phyloP scores from a whole-genome alignment of 2,113 vertebrate species.

The Nothobranchius kuhntae region DNA sequence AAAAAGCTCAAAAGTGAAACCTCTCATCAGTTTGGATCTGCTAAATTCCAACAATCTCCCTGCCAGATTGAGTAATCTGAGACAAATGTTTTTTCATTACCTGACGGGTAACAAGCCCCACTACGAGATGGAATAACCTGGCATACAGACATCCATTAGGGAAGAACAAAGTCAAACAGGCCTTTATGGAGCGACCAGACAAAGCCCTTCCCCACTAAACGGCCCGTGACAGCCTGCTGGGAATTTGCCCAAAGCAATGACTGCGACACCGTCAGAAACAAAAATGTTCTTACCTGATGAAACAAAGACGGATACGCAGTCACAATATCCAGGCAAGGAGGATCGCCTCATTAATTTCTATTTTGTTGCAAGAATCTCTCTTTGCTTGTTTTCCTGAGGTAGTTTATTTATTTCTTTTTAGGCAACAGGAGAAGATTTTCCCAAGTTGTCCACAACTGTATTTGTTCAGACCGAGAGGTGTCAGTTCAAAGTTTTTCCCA shows the following conservation, averaged over 20 bases:
- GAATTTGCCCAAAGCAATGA: slow-evolving; percentile 4
- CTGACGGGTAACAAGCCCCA: not conserved
- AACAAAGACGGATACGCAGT: not conserved
- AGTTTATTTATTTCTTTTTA: not conserved
- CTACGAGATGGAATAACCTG: not conserved
- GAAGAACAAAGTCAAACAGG: slow-evolving; percentile 1
- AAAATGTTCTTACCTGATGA: not conserved
- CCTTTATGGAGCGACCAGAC: not conserved
- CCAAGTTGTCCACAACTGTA: too few species aligned
- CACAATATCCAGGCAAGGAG: not conserved
- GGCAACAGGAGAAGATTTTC: not conserved
- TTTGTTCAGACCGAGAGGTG: too few species aligned
- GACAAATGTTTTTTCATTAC: not conserved
- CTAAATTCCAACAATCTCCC: not conserved
- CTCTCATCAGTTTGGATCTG: not conserved
- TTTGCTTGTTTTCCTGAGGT: not conserved
- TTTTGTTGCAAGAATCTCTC: not conserved
- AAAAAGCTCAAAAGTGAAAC: not conserved
- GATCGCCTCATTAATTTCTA: not conserved
- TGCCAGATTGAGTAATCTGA: not conserved
- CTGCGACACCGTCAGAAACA: not conserved
- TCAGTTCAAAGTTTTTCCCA: too few species aligned
- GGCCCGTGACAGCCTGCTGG: not conserved
- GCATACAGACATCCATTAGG: not conserved
- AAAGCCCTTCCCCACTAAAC: not conserved